These are phyloP conservation scores for Pyrrhia umbra DNA, from an alignment of 2,888 invertebrate species.

Conservation along the genomic window DNA sequence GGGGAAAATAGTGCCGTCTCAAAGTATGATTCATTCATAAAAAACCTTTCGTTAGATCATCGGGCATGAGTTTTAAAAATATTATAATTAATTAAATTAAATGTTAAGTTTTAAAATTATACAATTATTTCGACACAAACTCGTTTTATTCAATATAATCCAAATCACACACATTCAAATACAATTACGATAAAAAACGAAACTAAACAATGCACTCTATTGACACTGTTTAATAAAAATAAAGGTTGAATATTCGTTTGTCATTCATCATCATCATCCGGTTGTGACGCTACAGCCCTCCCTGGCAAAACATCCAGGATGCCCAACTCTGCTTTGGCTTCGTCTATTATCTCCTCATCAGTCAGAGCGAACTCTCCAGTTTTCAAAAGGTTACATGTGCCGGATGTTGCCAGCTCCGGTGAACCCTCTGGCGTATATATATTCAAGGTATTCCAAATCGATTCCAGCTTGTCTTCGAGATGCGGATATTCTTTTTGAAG, in stretches of 20 bases:
- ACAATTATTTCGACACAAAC: conserved; percentile 25
- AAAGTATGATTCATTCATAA: no score
- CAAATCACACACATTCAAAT: conserved; percentile 37
- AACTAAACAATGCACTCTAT: not conserved
- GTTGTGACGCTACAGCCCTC: no score
- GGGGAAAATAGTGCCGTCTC: no score
- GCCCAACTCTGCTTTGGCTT: not conserved
- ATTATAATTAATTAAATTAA: not conserved
- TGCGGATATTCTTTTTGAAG: conserved; percentile 91
- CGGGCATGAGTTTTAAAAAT: not conserved
- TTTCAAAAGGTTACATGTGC: not conserved
- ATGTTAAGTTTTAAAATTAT: conserved; percentile 45
- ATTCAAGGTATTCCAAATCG: conserved; percentile 87
- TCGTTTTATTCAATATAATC: conserved; percentile 44
- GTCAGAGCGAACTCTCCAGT: conserved; percentile 41
- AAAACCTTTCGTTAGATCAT: not conserved
- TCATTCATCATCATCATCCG: not conserved
- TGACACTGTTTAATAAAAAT: no score
- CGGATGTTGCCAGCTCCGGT: conserved; percentile 71
- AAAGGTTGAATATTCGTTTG: no score
- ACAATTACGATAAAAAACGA: not conserved
- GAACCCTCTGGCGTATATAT: conserved; percentile 76
- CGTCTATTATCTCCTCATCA: conserved; percentile 44
- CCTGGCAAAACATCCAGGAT: not conserved
- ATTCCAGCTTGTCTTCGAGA: conserved; percentile 78